Evolutionary conservation across 2,797 vertebrate species (phyloP), one percentile per base, ranked within the genome.

Genomic region (Chelidonichthys spinosus): DNA sequence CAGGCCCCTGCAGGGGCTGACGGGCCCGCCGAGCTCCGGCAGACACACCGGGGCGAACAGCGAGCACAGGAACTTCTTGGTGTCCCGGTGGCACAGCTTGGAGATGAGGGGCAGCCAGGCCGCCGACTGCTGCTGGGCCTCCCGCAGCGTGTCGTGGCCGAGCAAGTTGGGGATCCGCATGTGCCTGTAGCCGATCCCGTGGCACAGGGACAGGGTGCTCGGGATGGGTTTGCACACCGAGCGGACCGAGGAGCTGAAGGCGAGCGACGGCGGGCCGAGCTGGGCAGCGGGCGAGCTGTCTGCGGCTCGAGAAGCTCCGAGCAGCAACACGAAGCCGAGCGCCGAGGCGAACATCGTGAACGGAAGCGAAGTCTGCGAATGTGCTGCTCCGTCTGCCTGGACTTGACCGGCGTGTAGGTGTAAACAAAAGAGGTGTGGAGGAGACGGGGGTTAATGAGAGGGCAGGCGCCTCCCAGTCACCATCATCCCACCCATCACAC

Each of bases 131-230:
- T 95, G 95, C 86, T 95, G 92, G 2, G 86, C 94, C 85, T 96
- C 95, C 69, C 76, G 86, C 73, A 95, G 84, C 1, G 93, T 90
- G 25, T 95, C 93, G 6, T 96, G 96, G 42, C 95, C 95, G 69
- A 96, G 93, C 42, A 96, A 74, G 89, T 96, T 96, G 64, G 96
- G 96, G 72, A 96, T 76, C 39, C 95, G 92, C 95, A 96, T 96
- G 52, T 93, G 85, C n/a, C 81, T 63, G 90, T 96, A 96, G 53
- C 95, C 95, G 55, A 96, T 91, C 0, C 92, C 94, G 68, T 94
- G 90, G 85, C 95, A 96, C 82, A 96, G 90, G 6, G 87, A 85
- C 89, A 96, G 74, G 5, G 91, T 94, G 90, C 86, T 92, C 42
- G 96, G 95, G 55, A 96, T 88, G 15, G 94, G 80, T 60, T 94